Evolutionary conservation across 2,113 vertebrate species (phyloP), one percentile per base, ranked within the genome.

Genomic region (Notarius quadriscutis): DNA sequence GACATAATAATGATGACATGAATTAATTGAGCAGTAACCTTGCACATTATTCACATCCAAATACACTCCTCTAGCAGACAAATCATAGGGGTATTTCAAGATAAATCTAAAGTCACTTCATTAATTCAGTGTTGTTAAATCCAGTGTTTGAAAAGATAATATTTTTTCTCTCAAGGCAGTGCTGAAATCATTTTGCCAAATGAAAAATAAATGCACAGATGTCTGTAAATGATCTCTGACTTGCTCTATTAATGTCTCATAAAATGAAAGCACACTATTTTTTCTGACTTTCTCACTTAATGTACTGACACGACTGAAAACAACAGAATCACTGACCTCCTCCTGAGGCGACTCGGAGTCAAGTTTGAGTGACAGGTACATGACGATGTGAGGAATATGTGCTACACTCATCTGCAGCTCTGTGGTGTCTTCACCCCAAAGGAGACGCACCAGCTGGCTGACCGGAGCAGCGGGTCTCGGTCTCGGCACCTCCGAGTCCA

Each of bases 341-440:
- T 99, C 97, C 88, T 95, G 96, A 0, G 94, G 91, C 0, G 95
- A 90, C 14, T 97, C 95, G 0, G 97, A 97, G 92, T 98, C 96
- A 86, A 97, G 94, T 87, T 96, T 96, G 0, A 98, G 95, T 0
- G 96, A 94, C 89, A 99, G 97, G 89, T 96, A 99, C 97, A 99
- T 98, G 89, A 95, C 84, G 2, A 97, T 91, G 65, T 99, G 97
- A 4, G 98, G 97, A 84, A 95, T 87, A 0, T 93, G 93, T n/a
- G 93, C 94, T 0, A 95, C 72, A 60, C 93, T 93, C 94, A 96
- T 96, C 87, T 97, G 96, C 10, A 93, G 90, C 25, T 94, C 95
- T 0, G 81, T 90, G 0, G 90, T 92, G 41, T 97, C 97, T 80
- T 96, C 96, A 34, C 96, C 96, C 96, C 97, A 97, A 4, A 99